These are phyloP conservation scores for Metallyticus violacea DNA, from an alignment of 2,888 invertebrate genomes.

Conservation along the genomic window DNA sequence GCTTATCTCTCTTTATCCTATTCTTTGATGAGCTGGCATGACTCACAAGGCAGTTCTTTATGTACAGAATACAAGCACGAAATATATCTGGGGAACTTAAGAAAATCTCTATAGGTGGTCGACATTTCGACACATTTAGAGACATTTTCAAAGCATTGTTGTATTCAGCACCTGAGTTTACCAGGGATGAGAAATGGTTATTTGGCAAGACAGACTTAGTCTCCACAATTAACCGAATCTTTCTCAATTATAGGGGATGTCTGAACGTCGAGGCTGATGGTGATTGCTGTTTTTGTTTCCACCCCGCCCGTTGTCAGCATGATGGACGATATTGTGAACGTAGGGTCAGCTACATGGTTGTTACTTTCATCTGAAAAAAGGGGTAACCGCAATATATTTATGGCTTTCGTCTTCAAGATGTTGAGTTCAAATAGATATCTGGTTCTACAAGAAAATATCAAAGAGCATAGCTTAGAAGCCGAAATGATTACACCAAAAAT, in stretches of 20 bases:
- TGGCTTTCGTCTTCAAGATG: not conserved
- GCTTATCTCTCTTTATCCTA: not conserved
- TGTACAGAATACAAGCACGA: too few relatives aligned
- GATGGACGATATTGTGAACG: not conserved
- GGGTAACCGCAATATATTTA: not conserved
- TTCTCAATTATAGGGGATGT: constrained; percentile 9
- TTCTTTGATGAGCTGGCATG: not conserved
- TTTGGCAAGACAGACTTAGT: not conserved
- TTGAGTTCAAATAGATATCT: not conserved
- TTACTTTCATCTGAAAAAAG: not conserved
- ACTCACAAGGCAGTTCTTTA: not conserved
- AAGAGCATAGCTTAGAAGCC: too few relatives aligned
- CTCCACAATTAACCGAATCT: constrained; percentile 7
- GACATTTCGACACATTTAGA: not conserved
- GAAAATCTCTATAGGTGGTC: too few relatives aligned
- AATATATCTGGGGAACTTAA: too few relatives aligned
- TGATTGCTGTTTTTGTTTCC: not conserved
- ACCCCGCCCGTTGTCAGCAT: not conserved
- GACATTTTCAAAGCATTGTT: not conserved
- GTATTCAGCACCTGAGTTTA: not conserved
- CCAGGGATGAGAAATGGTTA: not conserved
- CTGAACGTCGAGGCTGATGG: not conserved
- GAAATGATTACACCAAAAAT: too few relatives aligned
- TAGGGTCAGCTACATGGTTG: not conserved
- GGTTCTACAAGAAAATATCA: not conserved